Conservation (phyloP, 1,140 invertebrate genomes). For the Liolophura sinensis region DNA sequence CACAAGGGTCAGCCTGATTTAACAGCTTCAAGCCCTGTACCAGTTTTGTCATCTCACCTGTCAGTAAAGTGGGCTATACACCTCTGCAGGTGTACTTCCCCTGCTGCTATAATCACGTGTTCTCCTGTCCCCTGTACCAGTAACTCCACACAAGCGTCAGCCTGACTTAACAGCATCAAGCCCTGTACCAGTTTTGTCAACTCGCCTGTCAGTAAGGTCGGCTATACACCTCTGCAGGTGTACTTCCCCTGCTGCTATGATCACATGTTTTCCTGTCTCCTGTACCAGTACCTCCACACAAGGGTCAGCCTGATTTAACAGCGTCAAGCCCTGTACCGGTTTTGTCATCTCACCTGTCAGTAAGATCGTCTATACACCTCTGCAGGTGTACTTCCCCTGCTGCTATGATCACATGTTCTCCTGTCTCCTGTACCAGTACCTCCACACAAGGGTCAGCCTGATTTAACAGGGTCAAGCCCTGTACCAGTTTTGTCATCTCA, state of each 20-base stretch:
- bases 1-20: constrained; percentile 88
- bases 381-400: constrained; percentile 97
- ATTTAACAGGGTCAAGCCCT: constrained; percentile 80
- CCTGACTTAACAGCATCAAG: constrained; percentile 83
- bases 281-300: constrained; percentile 85
- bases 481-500: constrained; percentile 79
- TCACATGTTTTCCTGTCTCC: constrained; percentile 89
- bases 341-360: constrained; percentile 67
- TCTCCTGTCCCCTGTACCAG: constrained; percentile 73
- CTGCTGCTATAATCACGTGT: too few species aligned
- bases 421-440: constrained; percentile 84
- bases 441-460: constrained; percentile 92
- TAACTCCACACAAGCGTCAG: constrained; percentile 90
- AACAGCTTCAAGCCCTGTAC: constrained; percentile 77
- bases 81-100: too few species aligned
- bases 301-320: constrained; percentile 88
- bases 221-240: constrained; percentile 91
- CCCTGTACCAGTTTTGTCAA: constrained; percentile 79
- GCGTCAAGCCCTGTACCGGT: constrained; percentile 74
- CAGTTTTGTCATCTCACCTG: constrained; percentile 67
- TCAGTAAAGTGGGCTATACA: too few species aligned
- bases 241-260: constrained; percentile 94
- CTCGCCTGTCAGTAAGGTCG: constrained; percentile 69
- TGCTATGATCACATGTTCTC: constrained; percentile 90
- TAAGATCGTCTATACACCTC: constrained; percentile 84